These are phyloP conservation scores for Drosophila sulfurigaster DNA, from an alignment of 1,140 invertebrate species.

Conservation along the genomic window DNA sequence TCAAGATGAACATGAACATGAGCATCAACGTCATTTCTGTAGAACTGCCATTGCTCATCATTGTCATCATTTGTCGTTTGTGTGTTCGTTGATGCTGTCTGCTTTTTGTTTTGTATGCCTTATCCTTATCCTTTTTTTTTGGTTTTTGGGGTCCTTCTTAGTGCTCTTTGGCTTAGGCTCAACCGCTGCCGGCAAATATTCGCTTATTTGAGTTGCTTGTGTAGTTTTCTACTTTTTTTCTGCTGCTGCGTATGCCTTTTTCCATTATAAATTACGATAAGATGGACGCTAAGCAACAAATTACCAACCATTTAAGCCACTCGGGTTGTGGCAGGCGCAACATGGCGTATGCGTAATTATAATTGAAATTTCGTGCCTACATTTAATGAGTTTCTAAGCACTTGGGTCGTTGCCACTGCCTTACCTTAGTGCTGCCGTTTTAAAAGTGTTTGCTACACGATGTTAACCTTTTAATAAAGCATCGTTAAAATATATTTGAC, in stretches of 20 bases:
- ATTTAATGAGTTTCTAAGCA: constrained; percentile 65
- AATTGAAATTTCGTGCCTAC: constrained; percentile 70
- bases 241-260: not conserved
- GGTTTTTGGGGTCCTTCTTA: constrained; percentile 28
- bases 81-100: constrained; percentile 7
- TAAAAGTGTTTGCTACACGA: constrained; percentile 31
- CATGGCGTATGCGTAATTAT: constrained; percentile 74
- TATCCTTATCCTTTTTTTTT: constrained; percentile 5
- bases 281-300: constrained; percentile 60
- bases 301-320: constrained; percentile 59
- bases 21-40: constrained; percentile 24
- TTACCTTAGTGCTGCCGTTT: not conserved
- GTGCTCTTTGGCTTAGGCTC: constrained; percentile 16
- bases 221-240: constrained; percentile 46
- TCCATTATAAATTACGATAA: constrained; percentile 40
- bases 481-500: constrained; percentile 52
- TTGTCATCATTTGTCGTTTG: constrained; percentile 32
- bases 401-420: constrained; percentile 13
- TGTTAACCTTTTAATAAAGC: constrained; percentile 67
- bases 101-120: constrained; percentile 26
- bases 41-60: constrained; percentile 34
- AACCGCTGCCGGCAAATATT: constrained; percentile 18
- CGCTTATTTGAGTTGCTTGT: constrained; percentile 36
- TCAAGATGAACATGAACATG: constrained; percentile 47
- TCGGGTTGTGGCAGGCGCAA: constrained; percentile 48